Evolutionary conservation across 2,888 invertebrate species (phyloP).

Genomic region (Cerceris rybyensis): DNA sequence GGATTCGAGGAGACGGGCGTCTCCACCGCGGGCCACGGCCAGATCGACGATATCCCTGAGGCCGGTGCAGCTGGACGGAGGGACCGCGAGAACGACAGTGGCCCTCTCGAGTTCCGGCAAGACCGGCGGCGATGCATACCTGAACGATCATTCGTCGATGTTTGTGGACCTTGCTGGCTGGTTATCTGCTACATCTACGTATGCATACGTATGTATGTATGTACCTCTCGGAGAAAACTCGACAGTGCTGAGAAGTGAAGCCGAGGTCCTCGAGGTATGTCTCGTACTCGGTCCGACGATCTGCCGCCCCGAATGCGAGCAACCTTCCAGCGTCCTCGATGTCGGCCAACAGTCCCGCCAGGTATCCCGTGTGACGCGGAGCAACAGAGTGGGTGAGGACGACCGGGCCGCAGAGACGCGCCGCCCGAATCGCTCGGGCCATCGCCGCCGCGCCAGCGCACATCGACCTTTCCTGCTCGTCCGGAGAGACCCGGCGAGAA

Average conservation of each 20-base stretch:
- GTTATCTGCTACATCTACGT: no score
- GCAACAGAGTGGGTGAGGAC: constrained; percentile 91
- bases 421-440: constrained; percentile 86
- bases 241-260: constrained; percentile 81
- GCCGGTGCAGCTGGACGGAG: constrained; percentile 91
- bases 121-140: constrained; percentile 66
- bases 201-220: no score
- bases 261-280: constrained; percentile 87
- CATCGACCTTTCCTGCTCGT: constrained; percentile 88
- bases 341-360: constrained; percentile 86
- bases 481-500: no score
- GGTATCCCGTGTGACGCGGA: constrained; percentile 90
- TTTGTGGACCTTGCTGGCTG: no score
- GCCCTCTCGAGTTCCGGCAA: constrained; percentile 84
- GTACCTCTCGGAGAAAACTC: constrained; percentile 76
- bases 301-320: constrained; percentile 85
- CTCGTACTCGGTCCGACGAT: constrained; percentile 85
- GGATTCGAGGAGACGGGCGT: constrained; percentile 89
- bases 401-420: constrained; percentile 88
- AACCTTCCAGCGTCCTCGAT: constrained; percentile 85
- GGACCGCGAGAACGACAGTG: constrained; percentile 88
- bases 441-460: constrained; percentile 91
- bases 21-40: constrained; percentile 87
- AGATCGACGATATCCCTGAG: constrained; percentile 91
- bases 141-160: constrained; percentile 25